A percentile compares a stretch with the other conserved stretches of the same genome.
Evolutionary conservation across 1,140 invertebrate species (phyloP).

Genomic region (Procambarus virginalis): DNA sequence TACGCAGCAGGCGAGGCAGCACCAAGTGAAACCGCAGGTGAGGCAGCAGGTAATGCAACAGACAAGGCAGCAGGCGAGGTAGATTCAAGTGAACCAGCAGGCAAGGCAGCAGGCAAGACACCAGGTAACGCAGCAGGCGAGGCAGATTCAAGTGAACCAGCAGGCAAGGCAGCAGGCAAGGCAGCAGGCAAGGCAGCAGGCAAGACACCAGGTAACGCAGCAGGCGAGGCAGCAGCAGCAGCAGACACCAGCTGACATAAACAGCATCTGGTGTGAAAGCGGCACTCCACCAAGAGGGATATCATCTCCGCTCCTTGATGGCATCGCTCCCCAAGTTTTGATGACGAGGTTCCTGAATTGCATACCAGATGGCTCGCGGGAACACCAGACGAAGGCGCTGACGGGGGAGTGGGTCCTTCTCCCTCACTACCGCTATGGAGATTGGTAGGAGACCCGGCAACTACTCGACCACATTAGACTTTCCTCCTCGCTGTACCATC

Average conservation of each 20-base stretch:
- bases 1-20: background rate
- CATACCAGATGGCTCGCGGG: constrained; percentile 37
- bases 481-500: background rate
- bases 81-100: background rate
- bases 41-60: background rate
- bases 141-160: background rate
- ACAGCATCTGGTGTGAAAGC: background rate
- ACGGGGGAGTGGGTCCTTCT: no score
- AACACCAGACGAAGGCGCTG: background rate
- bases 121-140: background rate
- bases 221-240: background rate
- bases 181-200: background rate
- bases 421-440: background rate
- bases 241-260: background rate
- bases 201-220: background rate
- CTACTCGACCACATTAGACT: background rate
- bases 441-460: constrained; percentile 1
- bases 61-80: background rate
- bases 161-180: no score
- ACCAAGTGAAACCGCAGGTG: background rate
- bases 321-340: constrained; percentile 23
- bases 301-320: background rate
- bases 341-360: constrained; percentile 26
- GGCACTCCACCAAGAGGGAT: background rate
- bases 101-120: background rate